Percentiles rank a stretch among this genome's conserved stretches.
phyloP scores from a whole-genome alignment of 2,797 vertebrate genomes.

The Furcifer pardalis region DNA sequence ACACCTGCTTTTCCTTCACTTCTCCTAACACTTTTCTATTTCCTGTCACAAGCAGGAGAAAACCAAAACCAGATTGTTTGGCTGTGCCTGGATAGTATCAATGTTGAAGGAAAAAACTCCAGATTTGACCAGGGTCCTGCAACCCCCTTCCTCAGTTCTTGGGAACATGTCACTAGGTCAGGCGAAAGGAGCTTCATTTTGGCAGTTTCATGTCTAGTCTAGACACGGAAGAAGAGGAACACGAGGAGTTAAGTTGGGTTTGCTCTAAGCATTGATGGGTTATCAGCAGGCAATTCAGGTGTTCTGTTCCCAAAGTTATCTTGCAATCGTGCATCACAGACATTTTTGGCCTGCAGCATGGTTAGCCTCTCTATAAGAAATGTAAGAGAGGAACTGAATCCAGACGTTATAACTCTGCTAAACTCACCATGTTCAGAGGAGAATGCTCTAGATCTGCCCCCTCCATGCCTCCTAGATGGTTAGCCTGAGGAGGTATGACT shows the following conservation, averaged over 20 bases:
- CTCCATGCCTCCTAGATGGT: too few relatives aligned
- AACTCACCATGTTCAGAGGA: too few relatives aligned
- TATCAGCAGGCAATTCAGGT: background rate
- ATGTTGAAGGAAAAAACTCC: background rate
- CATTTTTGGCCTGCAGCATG: background rate
- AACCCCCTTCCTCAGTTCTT: too few relatives aligned
- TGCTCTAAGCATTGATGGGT: too few relatives aligned
- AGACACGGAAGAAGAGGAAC: too few relatives aligned
- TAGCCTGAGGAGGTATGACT: too few relatives aligned
- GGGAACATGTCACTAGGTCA: too few relatives aligned
- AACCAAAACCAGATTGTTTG: background rate
- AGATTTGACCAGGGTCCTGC: background rate
- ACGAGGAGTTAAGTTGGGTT: background rate
- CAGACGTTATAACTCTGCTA: too few relatives aligned
- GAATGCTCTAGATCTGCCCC: too few relatives aligned
- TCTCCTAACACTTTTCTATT: background rate
- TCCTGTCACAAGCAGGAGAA: background rate
- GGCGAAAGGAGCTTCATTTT: too few relatives aligned
- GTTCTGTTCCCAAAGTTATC: background rate
- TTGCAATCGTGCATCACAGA: background rate
- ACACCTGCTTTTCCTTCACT: conserved; percentile 14
- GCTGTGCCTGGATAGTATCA: background rate
- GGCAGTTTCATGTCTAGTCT: too few relatives aligned
- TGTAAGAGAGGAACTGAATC: too few relatives aligned
- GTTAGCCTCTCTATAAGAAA: background rate